Conservation (phyloP, 2,888 invertebrate species). For the Drosophila tanythrix region DNA sequence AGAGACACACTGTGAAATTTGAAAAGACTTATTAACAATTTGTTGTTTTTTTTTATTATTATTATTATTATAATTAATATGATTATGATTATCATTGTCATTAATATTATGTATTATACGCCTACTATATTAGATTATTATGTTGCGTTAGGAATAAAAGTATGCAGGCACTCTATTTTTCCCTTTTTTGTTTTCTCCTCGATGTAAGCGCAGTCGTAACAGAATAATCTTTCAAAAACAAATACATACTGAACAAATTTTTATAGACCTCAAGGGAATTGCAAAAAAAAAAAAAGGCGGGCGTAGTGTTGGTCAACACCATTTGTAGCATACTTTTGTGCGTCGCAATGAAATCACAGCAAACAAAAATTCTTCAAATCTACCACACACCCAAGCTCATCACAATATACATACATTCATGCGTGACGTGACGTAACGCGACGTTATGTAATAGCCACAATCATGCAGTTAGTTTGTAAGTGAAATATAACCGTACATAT, state of each 20-base stretch:
- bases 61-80: slow-evolving; percentile 50
- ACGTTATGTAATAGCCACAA: slow-evolving; percentile 12
- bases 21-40: slow-evolving; percentile 82
- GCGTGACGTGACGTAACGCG: slow-evolving; percentile 19
- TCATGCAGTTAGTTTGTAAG: slow-evolving; percentile 27
- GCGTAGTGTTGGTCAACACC: slow-evolving; percentile 1
- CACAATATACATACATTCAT: slow-evolving; percentile 1
- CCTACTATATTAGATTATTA: slow-evolving; percentile 35
- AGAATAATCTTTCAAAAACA: slow-evolving; percentile 6
- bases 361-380: slow-evolving; percentile 3
- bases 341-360: slow-evolving; percentile 13
- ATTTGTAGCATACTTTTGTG: slow-evolving; percentile 39
- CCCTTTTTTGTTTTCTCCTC: slow-evolving; percentile 41
- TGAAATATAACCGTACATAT: slow-evolving; percentile 12
- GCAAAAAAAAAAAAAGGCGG: slow-evolving; percentile 2
- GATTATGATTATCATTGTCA: slow-evolving; percentile 34
- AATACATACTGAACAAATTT: slow-evolving; percentile 13
- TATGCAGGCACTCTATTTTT: slow-evolving; percentile 35
- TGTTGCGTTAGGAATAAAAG: slow-evolving; percentile 47
- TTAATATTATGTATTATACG: slow-evolving; percentile 34
- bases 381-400: slow-evolving; percentile 19
- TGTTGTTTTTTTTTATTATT: slow-evolving; percentile 64
- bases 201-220: slow-evolving; percentile 27
- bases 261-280: slow-evolving; percentile 13
- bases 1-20: slow-evolving; percentile 82